Conservation (phyloP, 2,113 vertebrate genomes). For the Seriola aureovittata region DNA sequence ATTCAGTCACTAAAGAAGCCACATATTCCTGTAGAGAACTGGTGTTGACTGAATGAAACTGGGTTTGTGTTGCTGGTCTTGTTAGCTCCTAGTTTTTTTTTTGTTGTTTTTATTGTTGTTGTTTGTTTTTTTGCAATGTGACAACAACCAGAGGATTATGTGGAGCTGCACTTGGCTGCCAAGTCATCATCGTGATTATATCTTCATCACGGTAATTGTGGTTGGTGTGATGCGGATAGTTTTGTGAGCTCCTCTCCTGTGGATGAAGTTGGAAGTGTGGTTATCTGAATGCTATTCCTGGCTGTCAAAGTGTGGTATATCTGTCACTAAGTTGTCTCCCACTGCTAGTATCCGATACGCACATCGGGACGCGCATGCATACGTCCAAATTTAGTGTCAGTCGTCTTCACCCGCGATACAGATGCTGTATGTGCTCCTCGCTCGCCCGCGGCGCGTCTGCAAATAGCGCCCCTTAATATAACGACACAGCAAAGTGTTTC, state of each 20-base stretch:
- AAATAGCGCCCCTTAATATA: conserved; percentile 43
- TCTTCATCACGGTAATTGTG: background rate
- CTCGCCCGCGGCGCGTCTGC: conserved; percentile 33
- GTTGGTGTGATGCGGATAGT: background rate
- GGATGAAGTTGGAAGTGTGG: conserved; percentile 41
- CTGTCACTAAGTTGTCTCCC: conserved; percentile 53
- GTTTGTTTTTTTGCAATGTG: conserved; percentile 11
- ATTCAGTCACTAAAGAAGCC: background rate
- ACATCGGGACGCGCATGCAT: conserved; percentile 15
- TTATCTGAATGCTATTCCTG: conserved; percentile 18
- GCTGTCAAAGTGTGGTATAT: conserved; percentile 24
- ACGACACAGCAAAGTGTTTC: conserved; percentile 37
- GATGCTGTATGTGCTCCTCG: conserved; percentile 36
- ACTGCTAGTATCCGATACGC: background rate
- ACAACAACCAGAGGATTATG: conserved; percentile 40
- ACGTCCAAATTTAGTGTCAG: conserved; percentile 20
- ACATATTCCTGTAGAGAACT: background rate
- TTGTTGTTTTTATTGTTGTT: conserved; percentile 13
- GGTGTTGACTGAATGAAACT: conserved; percentile 39
- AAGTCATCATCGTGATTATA: conserved; percentile 5
- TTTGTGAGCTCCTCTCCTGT: conserved; percentile 7
- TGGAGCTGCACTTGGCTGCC: background rate
- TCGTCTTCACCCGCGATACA: conserved; percentile 24
- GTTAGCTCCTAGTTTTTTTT: conserved; percentile 43
- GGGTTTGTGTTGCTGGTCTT: conserved; percentile 38